Evolutionary conservation across 2,113 vertebrate species (phyloP).

Genomic region (Corythornis vintsioides): DNA sequence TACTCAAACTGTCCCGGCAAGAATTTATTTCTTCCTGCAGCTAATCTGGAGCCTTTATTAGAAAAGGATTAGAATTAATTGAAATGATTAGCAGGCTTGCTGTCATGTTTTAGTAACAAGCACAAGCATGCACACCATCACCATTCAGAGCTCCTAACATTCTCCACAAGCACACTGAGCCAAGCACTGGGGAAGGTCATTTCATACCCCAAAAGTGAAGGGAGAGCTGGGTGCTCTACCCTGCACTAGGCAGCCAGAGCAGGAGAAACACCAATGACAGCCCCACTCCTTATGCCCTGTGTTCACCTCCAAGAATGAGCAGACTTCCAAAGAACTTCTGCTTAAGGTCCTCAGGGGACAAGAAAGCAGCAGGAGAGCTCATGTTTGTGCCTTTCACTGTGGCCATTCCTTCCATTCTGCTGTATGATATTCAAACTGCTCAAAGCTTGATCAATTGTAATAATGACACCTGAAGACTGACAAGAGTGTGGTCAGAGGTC

Average conservation of each 20-base stretch:
- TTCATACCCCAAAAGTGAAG: fast-evolving
- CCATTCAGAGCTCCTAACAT: neutral
- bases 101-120: neutral
- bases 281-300: neutral
- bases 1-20: neutral
- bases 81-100: neutral
- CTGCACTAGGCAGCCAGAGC: neutral
- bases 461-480: neutral
- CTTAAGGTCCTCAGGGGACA: neutral
- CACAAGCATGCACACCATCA: neutral
- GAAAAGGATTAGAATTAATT: neutral
- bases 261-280: fast-evolving
- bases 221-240: neutral
- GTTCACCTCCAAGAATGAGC: neutral
- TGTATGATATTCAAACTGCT: neutral
- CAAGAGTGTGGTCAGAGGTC: fast-evolving
- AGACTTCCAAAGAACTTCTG: neutral
- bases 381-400: neutral
- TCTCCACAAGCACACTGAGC: neutral
- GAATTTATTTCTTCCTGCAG: neutral
- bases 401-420: neutral
- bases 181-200: neutral
- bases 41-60: neutral
- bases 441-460: neutral
- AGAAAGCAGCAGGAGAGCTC: fast-evolving